These are phyloP conservation scores for Teinopalpus imperialis DNA, from an alignment of 2,888 invertebrate genomes.

Conservation along the genomic window DNA sequence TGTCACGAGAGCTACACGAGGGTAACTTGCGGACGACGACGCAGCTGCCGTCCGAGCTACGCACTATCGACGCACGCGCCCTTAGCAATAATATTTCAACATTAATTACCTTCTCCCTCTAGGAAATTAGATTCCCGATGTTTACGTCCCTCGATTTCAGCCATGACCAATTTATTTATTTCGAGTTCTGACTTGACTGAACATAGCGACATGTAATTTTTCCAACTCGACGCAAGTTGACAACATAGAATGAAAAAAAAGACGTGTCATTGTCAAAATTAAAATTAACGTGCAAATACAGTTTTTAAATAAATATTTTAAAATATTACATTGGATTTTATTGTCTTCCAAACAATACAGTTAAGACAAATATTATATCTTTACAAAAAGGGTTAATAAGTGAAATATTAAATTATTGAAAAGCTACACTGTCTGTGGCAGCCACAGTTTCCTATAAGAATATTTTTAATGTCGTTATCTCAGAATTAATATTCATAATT, in stretches of 20 bases:
- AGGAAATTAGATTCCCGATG: constrained; percentile 73
- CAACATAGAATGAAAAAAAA: constrained; percentile 54
- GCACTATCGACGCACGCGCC: constrained; percentile 59
- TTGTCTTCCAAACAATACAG: too few relatives aligned
- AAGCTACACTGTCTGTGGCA: too few relatives aligned
- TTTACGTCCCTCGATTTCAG: constrained; percentile 77
- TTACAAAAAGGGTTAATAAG: too few relatives aligned
- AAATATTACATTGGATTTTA: too few relatives aligned
- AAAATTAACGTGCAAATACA: constrained; percentile 3
- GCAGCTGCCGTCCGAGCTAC: constrained; percentile 56
- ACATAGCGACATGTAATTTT: constrained; percentile 77
- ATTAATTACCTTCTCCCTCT: constrained; percentile 79
- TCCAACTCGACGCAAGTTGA: constrained; percentile 76
- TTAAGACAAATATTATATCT: too few relatives aligned
- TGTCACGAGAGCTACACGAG: constrained; percentile 78
- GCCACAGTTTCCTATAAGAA: too few relatives aligned
- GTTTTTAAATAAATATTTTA: constrained; percentile 14
- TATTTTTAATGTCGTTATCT: too few relatives aligned
- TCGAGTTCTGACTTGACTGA: constrained; percentile 74
- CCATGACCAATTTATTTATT: constrained; percentile 80
- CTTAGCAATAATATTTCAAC: constrained; percentile 70
- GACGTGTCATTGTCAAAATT: constrained; percentile 62
- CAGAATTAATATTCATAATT: too few relatives aligned
- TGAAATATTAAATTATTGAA: too few relatives aligned
- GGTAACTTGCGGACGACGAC: constrained; percentile 54